phyloP scores from a whole-genome alignment of 2,888 invertebrate species.

The Heliconius aoede region DNA sequence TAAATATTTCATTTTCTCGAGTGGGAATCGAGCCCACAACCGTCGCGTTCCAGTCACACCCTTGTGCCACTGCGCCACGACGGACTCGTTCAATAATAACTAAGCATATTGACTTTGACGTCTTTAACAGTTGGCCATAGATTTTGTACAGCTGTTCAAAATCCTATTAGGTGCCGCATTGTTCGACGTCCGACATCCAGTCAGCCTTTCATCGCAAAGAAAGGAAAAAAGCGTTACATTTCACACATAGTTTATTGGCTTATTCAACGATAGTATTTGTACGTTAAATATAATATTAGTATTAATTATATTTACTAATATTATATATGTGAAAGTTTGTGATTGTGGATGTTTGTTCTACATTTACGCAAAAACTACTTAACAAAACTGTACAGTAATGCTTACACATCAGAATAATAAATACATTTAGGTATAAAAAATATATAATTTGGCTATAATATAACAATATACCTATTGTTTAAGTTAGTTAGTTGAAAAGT shows the following conservation, averaged over 20 bases:
- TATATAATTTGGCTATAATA: too few species aligned
- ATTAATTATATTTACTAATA: neutral
- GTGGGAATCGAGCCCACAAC: too few species aligned
- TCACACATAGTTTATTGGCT: slow-evolving; percentile 22
- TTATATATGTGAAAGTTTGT: too few species aligned
- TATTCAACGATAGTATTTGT: neutral
- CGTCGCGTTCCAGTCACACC: too few species aligned
- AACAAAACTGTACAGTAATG: too few species aligned
- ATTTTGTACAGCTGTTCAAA: slow-evolving; percentile 17
- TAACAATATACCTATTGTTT: too few species aligned
- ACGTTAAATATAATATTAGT: neutral
- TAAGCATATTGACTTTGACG: slow-evolving; percentile 1
- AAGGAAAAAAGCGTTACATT: slow-evolving; percentile 24
- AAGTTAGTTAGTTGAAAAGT: too few species aligned
- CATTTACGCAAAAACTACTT: too few species aligned
- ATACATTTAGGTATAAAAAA: too few species aligned
- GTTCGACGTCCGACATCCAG: slow-evolving; percentile 14
- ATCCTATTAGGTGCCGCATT: slow-evolving; percentile 33
- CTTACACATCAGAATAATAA: too few species aligned
- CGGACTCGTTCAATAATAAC: slow-evolving; percentile 6
- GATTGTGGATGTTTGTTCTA: too few species aligned
- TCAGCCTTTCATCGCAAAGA: slow-evolving; percentile 21
- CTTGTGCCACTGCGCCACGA: neutral
- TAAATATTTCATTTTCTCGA: too few species aligned
- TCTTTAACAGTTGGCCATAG: neutral